Evolutionary conservation across 2,888 invertebrate species (phyloP).

Genomic region (Cheilosia impressa): DNA sequence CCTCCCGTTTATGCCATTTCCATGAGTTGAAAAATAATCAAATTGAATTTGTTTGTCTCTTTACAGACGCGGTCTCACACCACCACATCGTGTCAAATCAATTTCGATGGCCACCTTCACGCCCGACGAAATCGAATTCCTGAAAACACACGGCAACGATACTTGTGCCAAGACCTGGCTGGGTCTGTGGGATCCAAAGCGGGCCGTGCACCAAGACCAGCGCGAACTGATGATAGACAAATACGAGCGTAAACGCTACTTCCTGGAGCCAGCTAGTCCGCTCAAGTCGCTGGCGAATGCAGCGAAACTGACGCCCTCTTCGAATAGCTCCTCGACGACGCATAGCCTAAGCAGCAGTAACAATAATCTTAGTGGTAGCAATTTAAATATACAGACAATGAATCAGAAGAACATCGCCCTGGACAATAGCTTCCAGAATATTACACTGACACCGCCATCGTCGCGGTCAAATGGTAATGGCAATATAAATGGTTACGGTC

Average conservation of each 20-base stretch:
- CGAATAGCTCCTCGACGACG: slow-evolving; percentile 59
- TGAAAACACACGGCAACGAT: slow-evolving; percentile 96
- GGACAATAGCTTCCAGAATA: slow-evolving; percentile 80
- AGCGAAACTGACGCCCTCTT: slow-evolving; percentile 79
- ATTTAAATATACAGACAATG: slow-evolving; percentile 59
- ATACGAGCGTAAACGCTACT: slow-evolving; percentile 93
- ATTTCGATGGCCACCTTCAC: slow-evolving; percentile 99
- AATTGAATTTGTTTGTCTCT: slow-evolving; percentile 75
- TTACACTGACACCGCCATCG: slow-evolving; percentile 82
- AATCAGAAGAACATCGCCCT: slow-evolving; percentile 76
- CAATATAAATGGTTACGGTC: slow-evolving; percentile 78
- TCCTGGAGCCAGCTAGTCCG: slow-evolving; percentile 84
- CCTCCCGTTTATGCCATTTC: not conserved
- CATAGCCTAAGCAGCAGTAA: slow-evolving; percentile 62
- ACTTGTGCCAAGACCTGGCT: slow-evolving; percentile 96
- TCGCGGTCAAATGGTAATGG: slow-evolving; percentile 81
- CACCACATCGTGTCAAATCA: slow-evolving; percentile 98
- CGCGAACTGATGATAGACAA: slow-evolving; percentile 97
- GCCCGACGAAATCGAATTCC: slow-evolving; percentile 96
- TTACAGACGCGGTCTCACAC: slow-evolving; percentile 97
- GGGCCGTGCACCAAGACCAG: slow-evolving; percentile 94
- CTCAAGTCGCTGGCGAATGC: slow-evolving; percentile 82
- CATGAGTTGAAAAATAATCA: not conserved
- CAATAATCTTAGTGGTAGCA: slow-evolving; percentile 65
- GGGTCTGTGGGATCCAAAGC: slow-evolving; percentile 93